A percentile compares a stretch with the other conserved stretches of the same genome.
Conservation (phyloP, 2,113 vertebrate species). For the Muntiacus muntjak region DNA sequence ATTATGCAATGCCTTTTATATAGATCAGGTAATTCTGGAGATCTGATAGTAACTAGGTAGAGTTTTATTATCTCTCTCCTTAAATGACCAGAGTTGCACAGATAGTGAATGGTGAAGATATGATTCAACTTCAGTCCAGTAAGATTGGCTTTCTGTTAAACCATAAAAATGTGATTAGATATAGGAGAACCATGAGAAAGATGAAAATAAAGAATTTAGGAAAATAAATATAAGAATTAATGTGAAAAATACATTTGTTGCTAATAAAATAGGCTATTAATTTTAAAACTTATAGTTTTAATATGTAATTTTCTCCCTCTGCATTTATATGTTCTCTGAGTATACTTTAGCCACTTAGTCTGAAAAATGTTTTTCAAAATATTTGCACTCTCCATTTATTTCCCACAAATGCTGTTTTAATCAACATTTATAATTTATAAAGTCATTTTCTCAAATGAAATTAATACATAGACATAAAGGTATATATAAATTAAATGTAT, state of each 20-base stretch:
- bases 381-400: not conserved
- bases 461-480: not conserved
- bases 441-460: not conserved
- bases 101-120: not conserved
- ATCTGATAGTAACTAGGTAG: constrained; percentile 18
- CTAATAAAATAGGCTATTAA: not conserved
- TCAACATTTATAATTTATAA: constrained; percentile 4
- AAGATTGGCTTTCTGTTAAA: not conserved
- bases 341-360: not conserved
- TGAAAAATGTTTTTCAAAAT: not conserved
- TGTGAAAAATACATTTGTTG: not conserved
- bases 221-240: constrained; percentile 6
- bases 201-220: not conserved
- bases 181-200: not conserved
- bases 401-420: not conserved
- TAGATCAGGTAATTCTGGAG: not conserved
- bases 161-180: not conserved
- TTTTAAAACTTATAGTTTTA: not conserved
- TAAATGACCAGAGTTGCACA: not conserved
- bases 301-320: not conserved
- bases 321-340: not conserved
- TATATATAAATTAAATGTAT: not conserved
- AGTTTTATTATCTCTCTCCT: not conserved
- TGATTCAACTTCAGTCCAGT: not conserved
- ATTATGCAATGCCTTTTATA: constrained; percentile 10